Conservation (phyloP, 30 jellyfish, hydroid and myxozoan genomes). For the Thelohanellus kitauei region DNA sequence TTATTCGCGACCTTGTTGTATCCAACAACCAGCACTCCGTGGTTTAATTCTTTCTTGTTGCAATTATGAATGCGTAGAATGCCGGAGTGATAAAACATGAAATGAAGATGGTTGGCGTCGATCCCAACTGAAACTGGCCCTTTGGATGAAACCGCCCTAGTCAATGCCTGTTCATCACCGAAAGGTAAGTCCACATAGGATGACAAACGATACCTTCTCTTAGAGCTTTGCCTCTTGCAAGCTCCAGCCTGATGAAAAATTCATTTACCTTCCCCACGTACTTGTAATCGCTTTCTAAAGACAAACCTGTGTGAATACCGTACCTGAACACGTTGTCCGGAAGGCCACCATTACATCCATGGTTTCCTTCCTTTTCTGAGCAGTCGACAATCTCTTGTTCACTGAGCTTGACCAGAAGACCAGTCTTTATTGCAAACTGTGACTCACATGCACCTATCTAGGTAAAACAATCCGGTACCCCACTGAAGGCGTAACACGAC, state of each 20-base stretch:
- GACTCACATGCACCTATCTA: too few relatives aligned
- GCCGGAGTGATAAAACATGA: too few relatives aligned
- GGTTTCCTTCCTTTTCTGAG: constrained; percentile 28
- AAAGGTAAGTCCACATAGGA: constrained; percentile 37
- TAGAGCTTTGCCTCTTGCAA: too few relatives aligned
- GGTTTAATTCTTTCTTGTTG: constrained; percentile 36
- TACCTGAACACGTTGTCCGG: constrained; percentile 54
- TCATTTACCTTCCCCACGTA: too few relatives aligned
- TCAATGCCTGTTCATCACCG: constrained; percentile 67
- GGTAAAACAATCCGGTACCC: too few relatives aligned
- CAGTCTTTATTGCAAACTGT: too few relatives aligned
- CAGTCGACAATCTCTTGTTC: constrained; percentile 76
- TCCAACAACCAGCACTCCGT: constrained; percentile 90
- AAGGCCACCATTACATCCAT: constrained; percentile 93
- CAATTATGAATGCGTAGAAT: constrained; percentile 33
- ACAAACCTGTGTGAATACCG: too few relatives aligned
- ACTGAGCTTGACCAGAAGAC: too few relatives aligned
- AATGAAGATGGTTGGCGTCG: constrained; percentile 72
- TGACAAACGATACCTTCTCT: too few relatives aligned
- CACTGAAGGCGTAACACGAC: too few relatives aligned
- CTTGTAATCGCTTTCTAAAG: too few relatives aligned
- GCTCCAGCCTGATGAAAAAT: too few relatives aligned
- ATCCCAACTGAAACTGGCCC: constrained; percentile 92
- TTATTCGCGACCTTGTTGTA: constrained; percentile 52
- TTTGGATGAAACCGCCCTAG: constrained; percentile 70